Conservation (phyloP, 2,113 vertebrate genomes). For the Tachysurus fulvidraco region DNA sequence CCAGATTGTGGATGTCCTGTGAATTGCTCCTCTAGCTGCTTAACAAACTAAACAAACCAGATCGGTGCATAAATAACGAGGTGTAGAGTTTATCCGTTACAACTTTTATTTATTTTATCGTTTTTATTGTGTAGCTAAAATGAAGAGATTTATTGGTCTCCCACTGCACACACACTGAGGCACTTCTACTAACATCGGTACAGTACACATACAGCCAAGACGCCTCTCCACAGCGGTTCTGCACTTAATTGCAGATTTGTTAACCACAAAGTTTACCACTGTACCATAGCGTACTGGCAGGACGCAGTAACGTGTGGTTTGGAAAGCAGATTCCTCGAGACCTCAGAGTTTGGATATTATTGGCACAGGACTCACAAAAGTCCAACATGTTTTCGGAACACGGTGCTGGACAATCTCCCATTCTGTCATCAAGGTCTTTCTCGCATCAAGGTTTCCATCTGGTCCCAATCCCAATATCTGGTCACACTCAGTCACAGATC, state of each 20-base stretch:
- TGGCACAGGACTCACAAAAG: not conserved
- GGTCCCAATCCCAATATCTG: not conserved
- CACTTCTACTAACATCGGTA: not conserved
- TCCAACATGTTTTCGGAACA: not conserved
- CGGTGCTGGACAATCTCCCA: not conserved
- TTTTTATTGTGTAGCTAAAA: no score
- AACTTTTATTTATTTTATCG: no score
- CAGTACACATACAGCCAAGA: not conserved
- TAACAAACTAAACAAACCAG: no score
- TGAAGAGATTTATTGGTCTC: no score
- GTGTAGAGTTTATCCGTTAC: no score
- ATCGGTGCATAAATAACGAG: no score
- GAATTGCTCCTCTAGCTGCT: no score
- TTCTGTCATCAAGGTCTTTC: not conserved
- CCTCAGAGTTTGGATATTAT: not conserved
- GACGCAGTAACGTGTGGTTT: not conserved
- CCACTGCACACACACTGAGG: not conserved
- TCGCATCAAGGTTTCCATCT: not conserved
- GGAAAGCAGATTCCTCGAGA: not conserved
- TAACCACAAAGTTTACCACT: not conserved
- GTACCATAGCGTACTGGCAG: not conserved
- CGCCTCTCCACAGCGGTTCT: not conserved
- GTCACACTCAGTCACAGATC: no score
- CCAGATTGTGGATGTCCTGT: no score
- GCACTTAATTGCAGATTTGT: conserved; percentile 24